Percentiles rank a stretch among this genome's conserved stretches.
Evolutionary conservation across 2,113 vertebrate genomes (phyloP).

Genomic region (Hippolais icterina): DNA sequence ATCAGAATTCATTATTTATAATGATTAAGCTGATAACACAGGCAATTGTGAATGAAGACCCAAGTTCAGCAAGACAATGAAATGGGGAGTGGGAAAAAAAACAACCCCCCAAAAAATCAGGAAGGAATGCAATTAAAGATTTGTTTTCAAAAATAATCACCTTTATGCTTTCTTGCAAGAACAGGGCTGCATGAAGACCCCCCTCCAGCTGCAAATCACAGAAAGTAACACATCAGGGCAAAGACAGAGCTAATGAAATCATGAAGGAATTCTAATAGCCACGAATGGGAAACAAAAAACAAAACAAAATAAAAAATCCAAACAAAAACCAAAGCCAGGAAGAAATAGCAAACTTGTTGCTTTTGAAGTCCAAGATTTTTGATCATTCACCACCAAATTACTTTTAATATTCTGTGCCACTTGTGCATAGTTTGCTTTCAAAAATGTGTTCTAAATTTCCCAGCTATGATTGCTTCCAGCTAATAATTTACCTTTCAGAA

Average conservation of each 20-base stretch:
- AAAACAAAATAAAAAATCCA: neutral
- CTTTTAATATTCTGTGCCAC: neutral
- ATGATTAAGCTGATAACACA: neutral
- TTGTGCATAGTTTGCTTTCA: neutral
- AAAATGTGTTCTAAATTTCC: neutral
- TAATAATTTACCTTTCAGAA: neutral
- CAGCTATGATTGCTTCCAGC: neutral
- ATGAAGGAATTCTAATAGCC: conserved; percentile 56
- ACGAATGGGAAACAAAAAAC: neutral
- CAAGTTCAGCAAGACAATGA: conserved; percentile 38
- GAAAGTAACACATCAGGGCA: conserved; percentile 81
- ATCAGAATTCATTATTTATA: neutral
- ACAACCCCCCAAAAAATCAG: neutral
- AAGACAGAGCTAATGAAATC: conserved; percentile 47
- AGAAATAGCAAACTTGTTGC: neutral
- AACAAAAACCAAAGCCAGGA: neutral
- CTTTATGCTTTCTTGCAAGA: conserved; percentile 94
- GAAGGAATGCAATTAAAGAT: conserved; percentile 35
- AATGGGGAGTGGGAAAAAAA: neutral
- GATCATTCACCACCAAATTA: neutral
- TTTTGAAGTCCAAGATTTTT: neutral
- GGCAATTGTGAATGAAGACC: neutral
- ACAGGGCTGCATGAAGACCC: conserved; percentile 95
- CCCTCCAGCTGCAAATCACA: conserved; percentile 89
- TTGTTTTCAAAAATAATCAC: conserved; percentile 81